Evolutionary conservation across 1,140 invertebrate genomes (phyloP).

Genomic region (Orius laevigatus): DNA sequence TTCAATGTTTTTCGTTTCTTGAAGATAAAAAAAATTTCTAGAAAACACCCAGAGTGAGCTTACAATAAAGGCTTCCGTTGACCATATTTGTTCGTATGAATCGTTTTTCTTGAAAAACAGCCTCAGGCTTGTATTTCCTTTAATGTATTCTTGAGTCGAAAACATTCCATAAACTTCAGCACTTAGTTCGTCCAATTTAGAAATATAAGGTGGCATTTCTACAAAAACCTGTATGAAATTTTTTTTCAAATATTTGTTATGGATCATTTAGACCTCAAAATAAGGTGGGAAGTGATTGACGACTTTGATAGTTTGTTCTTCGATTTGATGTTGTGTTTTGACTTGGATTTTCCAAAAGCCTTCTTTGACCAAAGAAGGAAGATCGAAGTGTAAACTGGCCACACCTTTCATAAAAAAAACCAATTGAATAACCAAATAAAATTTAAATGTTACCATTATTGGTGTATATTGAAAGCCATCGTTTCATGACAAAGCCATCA

Average conservation of each 20-base stretch:
- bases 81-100: background rate
- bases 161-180: conserved; percentile 25
- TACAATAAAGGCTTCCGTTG: conserved; percentile 16
- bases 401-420: conserved; percentile 26
- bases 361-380: conserved; percentile 27
- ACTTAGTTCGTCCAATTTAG: conserved; percentile 25
- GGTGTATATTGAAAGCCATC: conserved; percentile 32
- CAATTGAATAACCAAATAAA: background rate
- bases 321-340: conserved; percentile 28
- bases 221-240: conserved; percentile 20
- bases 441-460: conserved; percentile 26
- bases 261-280: conserved; percentile 27
- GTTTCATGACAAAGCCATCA: conserved; percentile 30
- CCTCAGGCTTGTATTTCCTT: conserved; percentile 26
- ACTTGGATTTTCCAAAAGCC: conserved; percentile 33
- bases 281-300: conserved; percentile 31
- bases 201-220: conserved; percentile 24
- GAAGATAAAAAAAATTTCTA: background rate
- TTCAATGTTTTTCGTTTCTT: conserved; percentile 15
- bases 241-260: background rate
- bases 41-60: background rate
- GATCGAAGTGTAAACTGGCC: conserved; percentile 25
- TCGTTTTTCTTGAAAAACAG: conserved; percentile 19
- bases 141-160: conserved; percentile 24
- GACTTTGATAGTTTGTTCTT: conserved; percentile 30